phyloP scores from a whole-genome alignment of 92 coral and sea anemone genomes.

The Pocillopora grandis region DNA sequence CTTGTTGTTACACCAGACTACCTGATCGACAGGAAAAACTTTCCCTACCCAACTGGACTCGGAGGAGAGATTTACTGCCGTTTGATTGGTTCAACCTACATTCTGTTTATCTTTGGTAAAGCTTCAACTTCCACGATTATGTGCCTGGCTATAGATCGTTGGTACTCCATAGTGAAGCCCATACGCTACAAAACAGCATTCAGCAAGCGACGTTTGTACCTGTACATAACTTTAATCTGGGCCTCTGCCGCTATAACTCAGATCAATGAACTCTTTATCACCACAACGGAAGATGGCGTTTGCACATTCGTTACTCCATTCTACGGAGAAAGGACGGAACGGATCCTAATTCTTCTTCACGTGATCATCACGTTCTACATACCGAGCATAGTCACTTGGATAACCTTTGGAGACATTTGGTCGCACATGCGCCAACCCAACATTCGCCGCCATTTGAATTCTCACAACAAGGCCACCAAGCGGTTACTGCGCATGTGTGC shows the following conservation, averaged over 20 bases:
- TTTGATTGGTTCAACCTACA: constrained; percentile 76
- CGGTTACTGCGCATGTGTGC: constrained; percentile 90
- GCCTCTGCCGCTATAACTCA: constrained; percentile 64
- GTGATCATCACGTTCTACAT: constrained; percentile 73
- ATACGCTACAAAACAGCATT: constrained; percentile 70
- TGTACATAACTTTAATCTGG: constrained; percentile 68
- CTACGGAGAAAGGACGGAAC: constrained; percentile 57
- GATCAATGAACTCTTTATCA: constrained; percentile 67
- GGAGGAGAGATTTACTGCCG: constrained; percentile 80
- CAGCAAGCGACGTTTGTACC: constrained; percentile 59
- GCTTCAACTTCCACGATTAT: constrained; percentile 82
- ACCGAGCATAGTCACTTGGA: constrained; percentile 76
- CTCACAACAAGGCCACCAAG: constrained; percentile 61
- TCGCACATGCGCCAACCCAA: constrained; percentile 54
- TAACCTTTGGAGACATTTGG: constrained; percentile 71
- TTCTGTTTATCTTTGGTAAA: constrained; percentile 69
- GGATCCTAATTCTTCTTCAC: constrained; percentile 62
- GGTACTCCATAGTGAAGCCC: constrained; percentile 76
- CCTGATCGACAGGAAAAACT: constrained; percentile 55
- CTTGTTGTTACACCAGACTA: constrained; percentile 78
- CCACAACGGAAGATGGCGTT: constrained; percentile 45
- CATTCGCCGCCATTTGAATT: constrained; percentile 51
- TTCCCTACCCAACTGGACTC: constrained; percentile 59
- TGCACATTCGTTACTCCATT: constrained; percentile 58
- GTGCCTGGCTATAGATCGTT: constrained; percentile 78